Evolutionary conservation across 2,113 vertebrate species (phyloP), one percentile per base, ranked within the genome.

Genomic region (Dolichotis patagonum): DNA sequence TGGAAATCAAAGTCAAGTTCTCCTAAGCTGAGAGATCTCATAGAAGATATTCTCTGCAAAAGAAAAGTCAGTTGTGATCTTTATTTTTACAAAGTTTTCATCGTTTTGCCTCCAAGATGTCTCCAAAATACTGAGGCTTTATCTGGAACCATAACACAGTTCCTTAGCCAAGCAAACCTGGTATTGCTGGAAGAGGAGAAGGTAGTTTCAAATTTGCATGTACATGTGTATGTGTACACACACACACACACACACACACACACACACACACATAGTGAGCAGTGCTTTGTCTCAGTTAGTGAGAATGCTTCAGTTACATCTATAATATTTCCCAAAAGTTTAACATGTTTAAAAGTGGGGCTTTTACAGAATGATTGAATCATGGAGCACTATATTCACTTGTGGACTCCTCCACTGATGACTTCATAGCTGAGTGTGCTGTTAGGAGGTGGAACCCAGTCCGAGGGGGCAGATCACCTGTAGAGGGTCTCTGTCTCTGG

Each of bases 151-250:
- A 32, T 14, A 41, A 71, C 0, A 56, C 6, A n/a, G n/a, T 38
- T 38, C 12, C 7, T n/a, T 7, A 69, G 28, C 10, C 26, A 38
- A 38, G 9, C 1, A 65, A 32, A 71, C 38, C 41, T 7, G 41
- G 30, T 54, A 58, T 20, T 14, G 4, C 73, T 38, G 11, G 52
- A 46, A 65, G n/a, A 90, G 28, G 24, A 93, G 75, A 85, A 26
- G 35, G 3, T 17, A 52, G 62, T 69, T 28, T 82, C 10, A 85
- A 14, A 43, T 24, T 90, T 20, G 20, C 63, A 54, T 16, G n/a
- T 4, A 28, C 11, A 11, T 19, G 3, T 10, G 43, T 20, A 9
- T 28, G 13, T 5, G 1, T 8, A 24, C 26, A 28, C 26, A 14
- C 49, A n/a, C 56, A 49, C 3, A 35, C 16, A 54, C 13, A 62